phyloP scores from a whole-genome alignment of 2,797 vertebrate species.

The Artibeus jamaicensis region DNA sequence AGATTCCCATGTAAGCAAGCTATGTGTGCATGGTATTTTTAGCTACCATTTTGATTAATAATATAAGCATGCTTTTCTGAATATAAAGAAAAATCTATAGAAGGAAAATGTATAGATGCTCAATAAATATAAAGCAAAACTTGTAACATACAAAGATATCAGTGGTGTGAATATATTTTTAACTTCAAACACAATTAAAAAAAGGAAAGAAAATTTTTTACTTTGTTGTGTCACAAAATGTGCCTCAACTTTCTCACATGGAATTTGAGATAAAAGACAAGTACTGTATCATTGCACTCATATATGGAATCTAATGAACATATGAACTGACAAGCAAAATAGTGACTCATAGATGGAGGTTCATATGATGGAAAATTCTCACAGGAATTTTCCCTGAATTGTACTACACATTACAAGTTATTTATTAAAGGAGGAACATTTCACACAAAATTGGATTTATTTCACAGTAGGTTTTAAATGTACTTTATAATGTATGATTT shows the following conservation, averaged over 20 bases:
- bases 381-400: not conserved
- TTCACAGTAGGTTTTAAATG: constrained; percentile 21
- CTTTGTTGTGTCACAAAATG: not conserved
- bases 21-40: not conserved
- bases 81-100: not conserved
- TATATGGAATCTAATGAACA: not conserved
- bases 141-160: not conserved
- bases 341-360: not conserved
- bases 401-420: not conserved
- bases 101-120: not conserved
- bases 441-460: constrained; percentile 36
- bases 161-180: not conserved
- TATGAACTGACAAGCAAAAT: not conserved
- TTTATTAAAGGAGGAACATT: not conserved
- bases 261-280: not conserved
- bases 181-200: not conserved
- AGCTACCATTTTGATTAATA: not conserved
- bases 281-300: not conserved
- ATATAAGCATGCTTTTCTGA: not conserved
- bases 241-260: not conserved
- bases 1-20: not conserved
- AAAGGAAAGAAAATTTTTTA: not conserved
- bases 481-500: not conserved
- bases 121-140: not conserved
- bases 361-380: too few relatives aligned